These are phyloP conservation scores for Myiagra hebetior DNA, from an alignment of 2,113 vertebrate genomes.

Conservation along the genomic window DNA sequence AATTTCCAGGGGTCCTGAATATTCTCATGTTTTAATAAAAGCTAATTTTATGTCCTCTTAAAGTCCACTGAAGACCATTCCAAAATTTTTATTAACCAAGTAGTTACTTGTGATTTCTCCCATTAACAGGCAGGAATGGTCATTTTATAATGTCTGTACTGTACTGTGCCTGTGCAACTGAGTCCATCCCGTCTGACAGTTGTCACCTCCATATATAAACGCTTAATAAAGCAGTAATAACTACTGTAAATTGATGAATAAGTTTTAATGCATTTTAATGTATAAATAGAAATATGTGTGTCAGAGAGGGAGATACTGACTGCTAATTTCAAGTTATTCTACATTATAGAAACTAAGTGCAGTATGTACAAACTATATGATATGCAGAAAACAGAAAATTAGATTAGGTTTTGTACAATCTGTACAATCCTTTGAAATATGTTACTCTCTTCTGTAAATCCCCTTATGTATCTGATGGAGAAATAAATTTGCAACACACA, in stretches of 20 bases:
- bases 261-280: background rate
- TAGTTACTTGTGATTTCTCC: background rate
- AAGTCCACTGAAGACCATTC: background rate
- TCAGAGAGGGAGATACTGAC: background rate
- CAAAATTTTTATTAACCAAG: background rate
- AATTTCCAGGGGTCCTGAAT: background rate
- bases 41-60: background rate
- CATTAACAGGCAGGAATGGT: background rate
- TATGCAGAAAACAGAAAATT: background rate
- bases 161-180: background rate
- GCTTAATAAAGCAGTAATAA: background rate
- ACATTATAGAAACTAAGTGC: background rate
- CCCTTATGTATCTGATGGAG: background rate
- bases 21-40: background rate
- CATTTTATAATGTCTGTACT: background rate
- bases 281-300: background rate
- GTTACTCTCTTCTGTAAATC: background rate
- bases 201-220: background rate
- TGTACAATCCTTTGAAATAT: background rate
- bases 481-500: background rate
- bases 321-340: background rate
- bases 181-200: background rate
- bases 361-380: background rate
- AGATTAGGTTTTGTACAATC: background rate
- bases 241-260: background rate